Conservation (phyloP, 2,888 invertebrate species). For the Lagria hirta region DNA sequence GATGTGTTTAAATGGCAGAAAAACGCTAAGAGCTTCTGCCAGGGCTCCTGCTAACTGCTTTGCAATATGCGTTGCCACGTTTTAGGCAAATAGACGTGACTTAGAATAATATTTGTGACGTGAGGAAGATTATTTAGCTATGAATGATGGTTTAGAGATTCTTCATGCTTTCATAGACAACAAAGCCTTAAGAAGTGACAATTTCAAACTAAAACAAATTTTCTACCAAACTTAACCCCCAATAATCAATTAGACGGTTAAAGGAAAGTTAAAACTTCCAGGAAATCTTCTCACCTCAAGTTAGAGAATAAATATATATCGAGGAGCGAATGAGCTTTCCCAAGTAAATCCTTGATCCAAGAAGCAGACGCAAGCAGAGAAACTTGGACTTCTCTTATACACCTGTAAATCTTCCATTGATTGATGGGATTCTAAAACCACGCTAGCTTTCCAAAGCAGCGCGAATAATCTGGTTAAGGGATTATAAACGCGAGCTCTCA, state of each 20-base stretch:
- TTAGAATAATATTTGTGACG: slow-evolving; percentile 38
- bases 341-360: slow-evolving; percentile 5
- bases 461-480: slow-evolving; percentile 38
- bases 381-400: slow-evolving; percentile 15
- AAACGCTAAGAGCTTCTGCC: too few species aligned
- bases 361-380: neutral
- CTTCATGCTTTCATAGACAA: too few species aligned
- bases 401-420: slow-evolving; percentile 34
- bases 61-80: slow-evolving; percentile 24
- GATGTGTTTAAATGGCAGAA: too few species aligned
- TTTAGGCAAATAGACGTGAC: slow-evolving; percentile 36
- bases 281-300: neutral
- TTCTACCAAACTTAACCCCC: too few species aligned
- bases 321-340: neutral
- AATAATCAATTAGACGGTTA: too few species aligned
- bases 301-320: neutral
- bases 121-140: slow-evolving; percentile 22
- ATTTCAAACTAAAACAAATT: too few species aligned
- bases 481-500: slow-evolving; percentile 41
- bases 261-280: neutral
- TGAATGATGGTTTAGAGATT: too few species aligned
- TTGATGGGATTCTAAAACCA: slow-evolving; percentile 37
- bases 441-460: slow-evolving; percentile 33
- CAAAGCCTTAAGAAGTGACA: too few species aligned
- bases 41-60: too few species aligned